Evolutionary conservation across 2,113 vertebrate genomes (phyloP).

Genomic region (Carassius auratus): DNA sequence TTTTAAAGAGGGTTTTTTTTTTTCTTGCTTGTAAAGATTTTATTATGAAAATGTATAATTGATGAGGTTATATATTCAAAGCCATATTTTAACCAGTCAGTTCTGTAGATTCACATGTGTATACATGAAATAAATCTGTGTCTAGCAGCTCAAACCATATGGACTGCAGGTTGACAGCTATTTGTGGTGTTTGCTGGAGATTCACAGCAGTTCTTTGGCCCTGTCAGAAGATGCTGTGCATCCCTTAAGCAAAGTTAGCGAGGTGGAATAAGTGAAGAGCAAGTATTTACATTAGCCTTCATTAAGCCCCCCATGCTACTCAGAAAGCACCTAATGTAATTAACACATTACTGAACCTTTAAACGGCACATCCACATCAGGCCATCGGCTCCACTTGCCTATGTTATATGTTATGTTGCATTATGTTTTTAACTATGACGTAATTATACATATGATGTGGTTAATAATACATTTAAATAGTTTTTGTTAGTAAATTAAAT

Average conservation of each 20-base stretch:
- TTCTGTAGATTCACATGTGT: not conserved
- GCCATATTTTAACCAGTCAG: not conserved
- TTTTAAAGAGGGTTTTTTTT: not conserved
- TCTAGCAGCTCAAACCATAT: not conserved
- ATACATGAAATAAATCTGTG: not conserved
- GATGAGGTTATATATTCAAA: not conserved
- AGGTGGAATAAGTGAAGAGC: constrained; percentile 68
- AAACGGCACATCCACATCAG: constrained; percentile 24
- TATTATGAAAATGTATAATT: not conserved
- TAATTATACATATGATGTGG: too few species aligned
- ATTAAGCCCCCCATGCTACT: constrained; percentile 59
- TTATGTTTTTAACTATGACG: not conserved
- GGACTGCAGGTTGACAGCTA: not conserved
- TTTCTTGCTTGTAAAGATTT: not conserved
- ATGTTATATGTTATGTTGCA: too few species aligned
- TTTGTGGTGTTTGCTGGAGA: constrained; percentile 20
- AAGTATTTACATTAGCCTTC: constrained; percentile 69
- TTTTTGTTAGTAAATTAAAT: too few species aligned
- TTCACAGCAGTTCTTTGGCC: constrained; percentile 37
- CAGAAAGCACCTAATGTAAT: constrained; percentile 73
- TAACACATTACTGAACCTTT: constrained; percentile 61
- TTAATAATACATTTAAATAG: too few species aligned
- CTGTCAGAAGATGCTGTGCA: constrained; percentile 58
- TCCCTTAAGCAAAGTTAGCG: constrained; percentile 64
- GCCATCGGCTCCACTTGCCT: not conserved